Conservation (phyloP, 1,140 invertebrate species). For the Aphidius ervi region DNA sequence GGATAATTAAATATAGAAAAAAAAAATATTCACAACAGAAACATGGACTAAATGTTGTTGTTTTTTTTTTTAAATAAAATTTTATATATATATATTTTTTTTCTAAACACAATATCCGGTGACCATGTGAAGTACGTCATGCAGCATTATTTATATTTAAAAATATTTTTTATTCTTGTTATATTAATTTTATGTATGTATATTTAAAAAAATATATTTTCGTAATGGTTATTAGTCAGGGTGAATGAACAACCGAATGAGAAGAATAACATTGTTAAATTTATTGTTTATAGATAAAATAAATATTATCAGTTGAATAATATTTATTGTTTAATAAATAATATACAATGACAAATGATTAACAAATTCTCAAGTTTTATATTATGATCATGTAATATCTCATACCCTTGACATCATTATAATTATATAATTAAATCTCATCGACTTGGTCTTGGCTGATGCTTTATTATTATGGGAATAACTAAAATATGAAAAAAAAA, state of each 20-base stretch:
- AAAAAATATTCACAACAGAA: no score
- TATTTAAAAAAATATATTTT: background rate
- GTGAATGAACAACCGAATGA: background rate
- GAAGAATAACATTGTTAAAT: background rate
- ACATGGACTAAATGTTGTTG: no score
- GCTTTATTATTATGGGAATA: conserved; percentile 11
- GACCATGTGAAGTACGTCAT: no score
- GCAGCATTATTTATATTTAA: no score
- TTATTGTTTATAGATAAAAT: background rate
- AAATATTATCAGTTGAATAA: background rate
- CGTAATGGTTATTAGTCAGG: background rate
- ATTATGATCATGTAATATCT: conserved; percentile 25
- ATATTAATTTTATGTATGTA: no score
- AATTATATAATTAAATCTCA: conserved; percentile 38
- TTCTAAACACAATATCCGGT: no score
- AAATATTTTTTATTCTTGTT: no score
- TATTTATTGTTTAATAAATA: background rate
- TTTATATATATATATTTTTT: no score
- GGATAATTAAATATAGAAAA: no score
- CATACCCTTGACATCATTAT: conserved; percentile 39
- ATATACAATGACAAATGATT: conserved; percentile 1
- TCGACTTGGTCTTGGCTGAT: conserved; percentile 15
- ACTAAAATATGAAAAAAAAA: background rate
- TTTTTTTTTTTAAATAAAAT: no score
- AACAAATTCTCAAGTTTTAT: conserved; percentile 11